phyloP scores from a whole-genome alignment of 2,797 vertebrate species.

The Tauraco hartlaubi region DNA sequence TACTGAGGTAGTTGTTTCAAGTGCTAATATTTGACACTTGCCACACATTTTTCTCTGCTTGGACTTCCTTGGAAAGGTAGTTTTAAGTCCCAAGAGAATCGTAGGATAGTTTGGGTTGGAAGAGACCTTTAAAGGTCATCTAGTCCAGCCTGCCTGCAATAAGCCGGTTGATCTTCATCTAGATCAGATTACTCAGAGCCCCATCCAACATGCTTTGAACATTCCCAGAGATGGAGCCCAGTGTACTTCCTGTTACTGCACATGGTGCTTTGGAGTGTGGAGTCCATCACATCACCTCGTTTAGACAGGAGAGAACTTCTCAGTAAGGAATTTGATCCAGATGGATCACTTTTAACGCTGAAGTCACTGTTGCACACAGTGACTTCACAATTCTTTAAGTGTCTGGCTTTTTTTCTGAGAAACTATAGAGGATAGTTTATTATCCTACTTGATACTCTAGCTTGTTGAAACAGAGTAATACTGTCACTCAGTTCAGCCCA shows the following conservation, averaged over 20 bases:
- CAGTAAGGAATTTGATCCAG: neutral
- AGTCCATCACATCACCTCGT: neutral
- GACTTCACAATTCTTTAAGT: neutral
- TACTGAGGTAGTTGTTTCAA: neutral
- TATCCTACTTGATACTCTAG: neutral
- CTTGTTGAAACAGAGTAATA: neutral
- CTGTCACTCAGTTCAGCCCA: neutral
- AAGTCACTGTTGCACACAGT: neutral
- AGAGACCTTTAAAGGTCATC: too few relatives aligned
- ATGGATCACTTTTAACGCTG: neutral
- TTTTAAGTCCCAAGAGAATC: neutral
- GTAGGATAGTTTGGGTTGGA: too few relatives aligned
- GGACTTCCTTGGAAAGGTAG: neutral
- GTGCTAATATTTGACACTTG: neutral
- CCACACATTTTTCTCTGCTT: neutral
- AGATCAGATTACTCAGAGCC: too few relatives aligned
- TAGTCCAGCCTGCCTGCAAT: too few relatives aligned
- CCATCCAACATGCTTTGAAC: neutral
- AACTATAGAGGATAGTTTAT: neutral
- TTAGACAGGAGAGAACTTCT: neutral
- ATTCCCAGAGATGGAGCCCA: neutral
- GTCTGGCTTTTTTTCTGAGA: neutral
- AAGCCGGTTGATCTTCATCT: too few relatives aligned
- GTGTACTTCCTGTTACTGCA: neutral
- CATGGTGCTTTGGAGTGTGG: accelerated